Evolutionary conservation across 2,797 vertebrate genomes (phyloP).

Genomic region (Cyclura pinguis): DNA sequence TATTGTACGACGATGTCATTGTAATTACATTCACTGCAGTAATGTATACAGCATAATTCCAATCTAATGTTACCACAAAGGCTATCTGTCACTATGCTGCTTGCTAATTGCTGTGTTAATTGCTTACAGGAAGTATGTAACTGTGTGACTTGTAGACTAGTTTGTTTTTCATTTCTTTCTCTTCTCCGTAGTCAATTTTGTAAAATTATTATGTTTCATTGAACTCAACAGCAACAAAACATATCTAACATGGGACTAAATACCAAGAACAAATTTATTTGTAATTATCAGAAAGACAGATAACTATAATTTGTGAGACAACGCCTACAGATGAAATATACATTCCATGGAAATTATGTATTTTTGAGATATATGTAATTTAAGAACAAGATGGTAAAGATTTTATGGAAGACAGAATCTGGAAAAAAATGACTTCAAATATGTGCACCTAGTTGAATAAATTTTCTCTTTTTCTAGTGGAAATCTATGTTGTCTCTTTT

Average conservation of each 20-base stretch:
- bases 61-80: background rate
- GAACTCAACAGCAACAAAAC: background rate
- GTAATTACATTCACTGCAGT: background rate
- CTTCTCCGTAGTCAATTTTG: background rate
- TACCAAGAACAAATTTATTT: background rate
- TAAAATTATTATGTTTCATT: background rate
- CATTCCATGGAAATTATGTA: background rate
- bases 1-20: background rate
- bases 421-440: background rate
- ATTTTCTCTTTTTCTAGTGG: background rate
- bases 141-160: background rate
- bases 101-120: background rate
- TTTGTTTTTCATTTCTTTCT: background rate
- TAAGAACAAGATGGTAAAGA: background rate
- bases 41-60: background rate
- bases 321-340: too few species aligned
- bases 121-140: slow-evolving; percentile 23
- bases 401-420: background rate
- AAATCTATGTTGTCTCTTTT: background rate
- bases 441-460: background rate
- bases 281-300: background rate
- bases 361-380: background rate
- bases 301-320: background rate
- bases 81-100: background rate
- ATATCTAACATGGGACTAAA: background rate